Evolutionary conservation across 2,888 invertebrate species (phyloP).

Genomic region (Hydroisotoma schaefferi): DNA sequence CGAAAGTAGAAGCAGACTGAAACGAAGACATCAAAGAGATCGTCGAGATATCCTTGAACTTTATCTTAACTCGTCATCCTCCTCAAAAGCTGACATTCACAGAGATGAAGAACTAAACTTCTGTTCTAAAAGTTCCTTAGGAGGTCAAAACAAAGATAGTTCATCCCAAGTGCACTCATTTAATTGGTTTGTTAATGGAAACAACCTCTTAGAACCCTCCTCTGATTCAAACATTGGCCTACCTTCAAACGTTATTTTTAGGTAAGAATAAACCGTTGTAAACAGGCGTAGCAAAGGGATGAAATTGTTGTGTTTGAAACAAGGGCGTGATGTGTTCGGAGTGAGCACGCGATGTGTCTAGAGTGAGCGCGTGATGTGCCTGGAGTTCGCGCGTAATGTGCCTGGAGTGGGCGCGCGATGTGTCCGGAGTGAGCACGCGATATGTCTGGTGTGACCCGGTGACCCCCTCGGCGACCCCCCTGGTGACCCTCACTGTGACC

Average conservation of each 20-base stretch:
- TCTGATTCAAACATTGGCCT: conserved; percentile 18
- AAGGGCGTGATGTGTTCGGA: too few species aligned
- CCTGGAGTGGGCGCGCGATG: too few species aligned
- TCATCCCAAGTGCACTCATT: conserved; percentile 41
- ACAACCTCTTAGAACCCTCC: conserved; percentile 21
- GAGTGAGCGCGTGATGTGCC: too few species aligned
- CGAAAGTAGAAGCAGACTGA: conserved; percentile 30
- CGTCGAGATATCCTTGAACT: conserved; percentile 44
- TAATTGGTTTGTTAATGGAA: conserved; percentile 44
- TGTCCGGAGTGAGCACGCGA: too few species aligned
- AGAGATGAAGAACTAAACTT: conserved; percentile 29
- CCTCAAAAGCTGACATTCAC: conserved; percentile 9
- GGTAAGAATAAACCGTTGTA: too few species aligned
- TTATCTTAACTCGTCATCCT: conserved; percentile 22
- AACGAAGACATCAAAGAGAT: conserved; percentile 46
- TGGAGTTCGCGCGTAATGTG: too few species aligned
- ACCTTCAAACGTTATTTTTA: conserved; percentile 45
- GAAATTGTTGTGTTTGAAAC: too few species aligned
- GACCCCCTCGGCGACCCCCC: too few species aligned
- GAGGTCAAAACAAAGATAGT: conserved; percentile 40
- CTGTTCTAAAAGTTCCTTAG: conserved; percentile 45
- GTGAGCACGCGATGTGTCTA: too few species aligned
- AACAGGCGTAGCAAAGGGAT: too few species aligned
- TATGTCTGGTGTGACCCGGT: too few species aligned
- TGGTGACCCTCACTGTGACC: too few species aligned